These are phyloP conservation scores for Chelon labrosus DNA, from an alignment of 2,797 vertebrate genomes.

Conservation along the genomic window DNA sequence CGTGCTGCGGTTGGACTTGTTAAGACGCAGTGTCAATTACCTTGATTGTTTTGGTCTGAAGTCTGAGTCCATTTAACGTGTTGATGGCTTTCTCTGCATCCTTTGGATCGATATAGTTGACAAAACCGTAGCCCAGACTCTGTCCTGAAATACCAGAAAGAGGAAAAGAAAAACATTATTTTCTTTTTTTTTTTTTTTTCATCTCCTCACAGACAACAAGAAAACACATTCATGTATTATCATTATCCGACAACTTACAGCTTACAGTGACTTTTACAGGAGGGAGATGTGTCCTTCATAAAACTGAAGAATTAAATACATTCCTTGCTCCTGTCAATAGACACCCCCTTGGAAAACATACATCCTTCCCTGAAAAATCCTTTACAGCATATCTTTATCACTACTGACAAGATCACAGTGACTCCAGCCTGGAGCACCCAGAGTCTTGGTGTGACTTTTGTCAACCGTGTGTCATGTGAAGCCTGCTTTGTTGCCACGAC, in stretches of 20 bases:
- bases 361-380: conserved; percentile 29
- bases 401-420: conserved; percentile 49
- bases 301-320: conserved; percentile 2
- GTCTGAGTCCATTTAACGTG: conserved; percentile 98
- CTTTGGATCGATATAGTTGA: conserved; percentile 98
- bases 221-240: background rate
- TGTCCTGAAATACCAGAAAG: conserved; percentile 87
- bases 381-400: conserved; percentile 38
- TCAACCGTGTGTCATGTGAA: conserved; percentile 37
- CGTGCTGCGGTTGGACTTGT: background rate
- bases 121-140: conserved; percentile 98
- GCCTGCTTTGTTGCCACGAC: conserved; percentile 19
- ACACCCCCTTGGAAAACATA: conserved; percentile 14
- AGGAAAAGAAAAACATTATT: conserved; percentile 16
- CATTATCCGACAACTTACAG: too few relatives aligned
- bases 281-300: too few relatives aligned
- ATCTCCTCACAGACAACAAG: conserved; percentile 23
- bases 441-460: conserved; percentile 39
- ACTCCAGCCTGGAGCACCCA: conserved; percentile 28
- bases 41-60: conserved; percentile 99
- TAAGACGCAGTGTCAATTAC: conserved; percentile 76
- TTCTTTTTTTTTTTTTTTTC: background rate
- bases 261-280: too few relatives aligned
- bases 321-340: background rate
- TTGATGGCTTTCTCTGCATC: conserved; percentile 99